A percentile compares a stretch with the other conserved stretches of the same genome.
phyloP scores from a whole-genome alignment of 2,797 vertebrate species.

The Mionectes olivaceus region DNA sequence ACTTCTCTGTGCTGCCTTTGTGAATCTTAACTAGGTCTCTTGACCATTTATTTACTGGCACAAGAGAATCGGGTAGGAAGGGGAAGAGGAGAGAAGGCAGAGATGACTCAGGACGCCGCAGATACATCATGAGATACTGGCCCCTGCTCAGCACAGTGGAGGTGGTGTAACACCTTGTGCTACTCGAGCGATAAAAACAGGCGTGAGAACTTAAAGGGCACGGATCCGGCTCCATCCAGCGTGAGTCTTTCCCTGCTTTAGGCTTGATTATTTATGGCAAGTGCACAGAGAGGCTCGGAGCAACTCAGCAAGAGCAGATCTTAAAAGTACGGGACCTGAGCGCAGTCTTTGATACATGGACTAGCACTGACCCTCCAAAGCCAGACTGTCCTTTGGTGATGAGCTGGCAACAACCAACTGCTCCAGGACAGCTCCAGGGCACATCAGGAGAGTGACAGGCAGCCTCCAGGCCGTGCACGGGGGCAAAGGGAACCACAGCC shows the following conservation, averaged over 20 bases:
- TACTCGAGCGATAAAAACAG: background rate
- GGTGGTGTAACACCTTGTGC: background rate
- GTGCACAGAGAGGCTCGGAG: background rate
- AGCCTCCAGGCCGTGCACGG: background rate
- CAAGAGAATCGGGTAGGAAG: background rate
- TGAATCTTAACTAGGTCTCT: constrained; percentile 29
- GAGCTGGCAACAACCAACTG: background rate
- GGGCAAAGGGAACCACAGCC: background rate
- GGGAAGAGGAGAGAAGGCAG: background rate
- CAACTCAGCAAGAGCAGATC: background rate
- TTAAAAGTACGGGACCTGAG: background rate
- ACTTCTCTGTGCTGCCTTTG: background rate
- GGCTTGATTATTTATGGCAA: background rate
- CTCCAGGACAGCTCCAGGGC: background rate
- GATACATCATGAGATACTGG: background rate
- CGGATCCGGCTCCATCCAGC: background rate
- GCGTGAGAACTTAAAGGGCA: background rate
- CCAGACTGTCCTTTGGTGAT: background rate
- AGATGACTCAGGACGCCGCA: constrained; percentile 19
- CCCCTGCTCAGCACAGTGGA: background rate
- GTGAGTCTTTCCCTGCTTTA: background rate
- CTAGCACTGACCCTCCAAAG: background rate
- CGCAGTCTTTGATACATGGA: background rate
- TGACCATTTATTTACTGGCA: background rate
- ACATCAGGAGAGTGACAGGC: background rate